Base-by-base conservation (phyloP, 2,113 vertebrate genomes). In the Polypterus bichir region DNA sequence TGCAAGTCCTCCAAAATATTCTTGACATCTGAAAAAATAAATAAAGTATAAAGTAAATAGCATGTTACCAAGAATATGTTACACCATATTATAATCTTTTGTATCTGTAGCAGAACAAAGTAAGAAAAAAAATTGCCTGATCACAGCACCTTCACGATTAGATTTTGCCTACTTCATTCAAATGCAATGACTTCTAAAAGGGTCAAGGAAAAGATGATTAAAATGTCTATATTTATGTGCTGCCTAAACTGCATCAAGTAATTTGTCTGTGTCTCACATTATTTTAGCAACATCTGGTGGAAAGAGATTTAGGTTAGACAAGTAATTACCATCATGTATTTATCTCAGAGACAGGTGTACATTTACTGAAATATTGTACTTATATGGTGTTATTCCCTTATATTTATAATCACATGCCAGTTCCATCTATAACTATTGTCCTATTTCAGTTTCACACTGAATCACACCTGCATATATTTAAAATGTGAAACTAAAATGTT, bases 191-290 rank as follows among this genome's bases (percentile, higher is more conserved):
- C 78, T 79, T 73, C 62, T 71, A 82, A 81, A 76, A 78, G 80
- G 82, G 86, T 87, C 86, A 88, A 86, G 84, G 84, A 83, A 86
- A 84, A 83, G 76, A 85, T 86, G 79, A 88, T 86, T 85, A 85
- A 85, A 86, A 77, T 74, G 65, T 78, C 72, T 83, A 87, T 86
- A 86, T 83, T 81, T 74, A 76, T 80, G 74, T 75, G 61, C 61
- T 63, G 71, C 74, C 79, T 81, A 69, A 77, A 78, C 70, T 79
- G 77, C 74, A 64, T 62, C 60, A 64, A 44, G 70, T 74, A 70
- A 86, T 88, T 80, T 81, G 84, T 88, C 84, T 86, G 72, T 83
- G 85, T 85, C 85, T 74, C 68, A 54, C 73, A 71, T 77, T 77
- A 74, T 81, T 87, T 86, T 80, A 83, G 81, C 76, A 88, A 88